Evolutionary conservation across 2,888 invertebrate species (phyloP).

Genomic region (Phaedon cochleariae): DNA sequence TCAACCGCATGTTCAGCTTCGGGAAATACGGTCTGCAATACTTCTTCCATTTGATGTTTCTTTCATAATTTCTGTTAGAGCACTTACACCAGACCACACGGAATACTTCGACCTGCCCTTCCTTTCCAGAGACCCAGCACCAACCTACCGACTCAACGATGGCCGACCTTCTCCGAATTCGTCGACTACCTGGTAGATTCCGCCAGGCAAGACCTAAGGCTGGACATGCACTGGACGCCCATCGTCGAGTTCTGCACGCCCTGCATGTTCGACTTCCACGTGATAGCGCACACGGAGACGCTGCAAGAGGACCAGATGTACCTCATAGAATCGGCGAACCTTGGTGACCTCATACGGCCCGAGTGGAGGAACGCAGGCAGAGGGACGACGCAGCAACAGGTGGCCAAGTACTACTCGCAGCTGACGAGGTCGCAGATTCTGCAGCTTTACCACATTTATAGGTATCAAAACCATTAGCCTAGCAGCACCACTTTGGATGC

Average conservation of each 20-base stretch:
- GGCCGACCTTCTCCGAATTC: slow-evolving; percentile 85
- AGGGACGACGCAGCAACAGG: slow-evolving; percentile 75
- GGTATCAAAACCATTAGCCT: slow-evolving; percentile 65
- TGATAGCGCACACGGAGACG: slow-evolving; percentile 85
- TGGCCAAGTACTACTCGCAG: slow-evolving; percentile 79
- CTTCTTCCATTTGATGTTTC: too few relatives aligned
- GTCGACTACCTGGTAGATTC: slow-evolving; percentile 80
- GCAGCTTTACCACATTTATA: slow-evolving; percentile 82
- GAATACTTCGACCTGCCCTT: too few relatives aligned
- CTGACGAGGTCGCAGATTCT: slow-evolving; percentile 77
- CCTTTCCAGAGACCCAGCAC: slow-evolving; percentile 28
- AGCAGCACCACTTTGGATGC: too few relatives aligned
- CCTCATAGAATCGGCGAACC: slow-evolving; percentile 78
- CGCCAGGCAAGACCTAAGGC: slow-evolving; percentile 67
- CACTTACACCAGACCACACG: too few relatives aligned
- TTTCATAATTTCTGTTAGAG: too few relatives aligned
- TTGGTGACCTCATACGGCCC: slow-evolving; percentile 79
- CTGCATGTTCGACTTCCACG: slow-evolving; percentile 78
- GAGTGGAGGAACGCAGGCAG: slow-evolving; percentile 86
- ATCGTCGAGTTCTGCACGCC: slow-evolving; percentile 86
- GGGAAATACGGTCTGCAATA: too few relatives aligned
- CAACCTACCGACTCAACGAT: slow-evolving; percentile 55
- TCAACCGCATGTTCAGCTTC: too few relatives aligned
- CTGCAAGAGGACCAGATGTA: slow-evolving; percentile 85
- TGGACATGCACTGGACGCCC: slow-evolving; percentile 92